A percentile compares a stretch with the other conserved stretches of the same genome.
Evolutionary conservation across 1,140 invertebrate species (phyloP).

Genomic region (Eriocheir sinensis): DNA sequence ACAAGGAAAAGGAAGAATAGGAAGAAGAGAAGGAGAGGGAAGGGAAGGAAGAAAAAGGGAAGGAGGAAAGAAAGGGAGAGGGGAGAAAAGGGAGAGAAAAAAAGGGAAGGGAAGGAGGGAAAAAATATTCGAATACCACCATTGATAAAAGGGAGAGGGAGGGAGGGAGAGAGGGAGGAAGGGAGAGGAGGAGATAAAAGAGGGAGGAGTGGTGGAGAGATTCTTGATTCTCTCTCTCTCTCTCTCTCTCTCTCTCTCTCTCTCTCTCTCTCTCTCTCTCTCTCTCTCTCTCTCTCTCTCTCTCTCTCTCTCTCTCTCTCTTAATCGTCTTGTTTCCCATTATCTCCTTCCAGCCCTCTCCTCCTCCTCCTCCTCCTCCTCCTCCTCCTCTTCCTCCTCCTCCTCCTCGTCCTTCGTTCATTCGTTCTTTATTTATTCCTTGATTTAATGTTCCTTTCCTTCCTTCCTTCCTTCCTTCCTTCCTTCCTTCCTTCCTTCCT

Average conservation of each 20-base stretch:
- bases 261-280: constrained; percentile 1
- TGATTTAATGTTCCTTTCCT: not conserved
- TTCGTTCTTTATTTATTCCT: not conserved
- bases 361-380: not conserved
- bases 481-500: not conserved
- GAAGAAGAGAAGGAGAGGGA: not conserved
- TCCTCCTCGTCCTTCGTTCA: not conserved
- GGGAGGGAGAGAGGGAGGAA: not conserved
- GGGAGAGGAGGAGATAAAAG: not conserved
- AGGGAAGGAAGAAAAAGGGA: not conserved
- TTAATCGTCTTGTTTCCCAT: no score
- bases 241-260: constrained; percentile 6
- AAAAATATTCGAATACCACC: not conserved
- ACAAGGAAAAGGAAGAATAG: not conserved
- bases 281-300: constrained; percentile 16
- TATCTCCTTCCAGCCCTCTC: not conserved
- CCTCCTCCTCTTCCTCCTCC: not conserved
- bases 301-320: not conserved
- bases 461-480: not conserved
- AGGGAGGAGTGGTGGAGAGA: constrained; percentile 6
- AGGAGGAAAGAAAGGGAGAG: not conserved
- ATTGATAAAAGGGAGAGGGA: not conserved
- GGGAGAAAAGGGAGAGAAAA: not conserved
- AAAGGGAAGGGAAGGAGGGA: no score
- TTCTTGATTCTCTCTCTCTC: constrained; percentile 43